Evolutionary conservation across 2,113 vertebrate genomes (phyloP).

Genomic region (Protobothrops mucrosquamatus): DNA sequence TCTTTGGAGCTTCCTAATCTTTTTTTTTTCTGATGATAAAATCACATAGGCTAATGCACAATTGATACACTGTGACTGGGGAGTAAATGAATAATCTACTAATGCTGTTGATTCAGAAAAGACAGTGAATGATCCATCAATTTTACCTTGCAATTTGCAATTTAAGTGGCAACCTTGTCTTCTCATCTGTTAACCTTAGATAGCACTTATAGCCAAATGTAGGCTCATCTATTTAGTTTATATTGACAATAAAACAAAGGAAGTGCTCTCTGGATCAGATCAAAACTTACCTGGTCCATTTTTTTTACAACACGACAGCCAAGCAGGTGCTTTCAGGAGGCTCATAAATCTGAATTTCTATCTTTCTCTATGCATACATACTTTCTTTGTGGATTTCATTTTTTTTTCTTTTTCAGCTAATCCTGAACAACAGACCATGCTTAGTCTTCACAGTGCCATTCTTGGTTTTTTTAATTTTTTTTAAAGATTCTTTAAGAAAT

Average conservation of each 20-base stretch:
- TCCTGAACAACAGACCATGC: neutral
- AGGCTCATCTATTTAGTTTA: neutral
- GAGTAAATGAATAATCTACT: neutral
- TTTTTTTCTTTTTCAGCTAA: neutral
- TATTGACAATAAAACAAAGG: neutral
- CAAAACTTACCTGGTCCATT: neutral
- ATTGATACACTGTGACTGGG: neutral
- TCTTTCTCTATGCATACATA: neutral
- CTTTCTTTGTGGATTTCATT: neutral
- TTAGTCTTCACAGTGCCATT: neutral
- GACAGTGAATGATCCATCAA: neutral
- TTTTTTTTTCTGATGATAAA: neutral
- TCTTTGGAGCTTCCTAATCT: neutral
- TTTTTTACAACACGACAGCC: neutral
- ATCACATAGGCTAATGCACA: neutral
- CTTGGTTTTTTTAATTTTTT: neutral
- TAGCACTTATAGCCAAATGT: neutral
- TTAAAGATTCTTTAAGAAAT: neutral
- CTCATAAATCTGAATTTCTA: neutral
- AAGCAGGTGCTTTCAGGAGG: neutral
- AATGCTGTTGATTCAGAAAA: neutral
- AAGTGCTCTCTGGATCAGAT: neutral
- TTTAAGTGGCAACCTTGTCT: neutral
- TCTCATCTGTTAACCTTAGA: neutral
- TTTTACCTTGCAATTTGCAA: neutral